These are phyloP conservation scores for Mormyrus proboscirostris DNA, from an alignment of 2,797 vertebrate species.

Conservation along the genomic window DNA sequence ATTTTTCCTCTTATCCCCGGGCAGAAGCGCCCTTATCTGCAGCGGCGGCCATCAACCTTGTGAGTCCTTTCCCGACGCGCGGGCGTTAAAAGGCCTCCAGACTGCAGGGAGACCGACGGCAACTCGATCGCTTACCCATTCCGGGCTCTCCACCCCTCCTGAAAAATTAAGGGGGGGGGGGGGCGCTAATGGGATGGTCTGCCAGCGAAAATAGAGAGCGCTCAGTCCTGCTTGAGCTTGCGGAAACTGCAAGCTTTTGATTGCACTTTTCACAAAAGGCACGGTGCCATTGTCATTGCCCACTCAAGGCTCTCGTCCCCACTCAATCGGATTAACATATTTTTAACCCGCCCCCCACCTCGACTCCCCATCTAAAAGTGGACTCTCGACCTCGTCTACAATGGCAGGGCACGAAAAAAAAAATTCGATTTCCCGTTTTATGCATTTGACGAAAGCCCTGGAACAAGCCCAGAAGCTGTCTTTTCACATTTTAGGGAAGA, in stretches of 20 bases:
- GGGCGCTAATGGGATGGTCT: not conserved
- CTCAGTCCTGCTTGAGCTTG: not conserved
- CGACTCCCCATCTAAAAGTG: not conserved
- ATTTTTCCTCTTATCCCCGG: slow-evolving; percentile 4
- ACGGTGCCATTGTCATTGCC: slow-evolving; percentile 6
- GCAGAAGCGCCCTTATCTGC: slow-evolving; percentile 28
- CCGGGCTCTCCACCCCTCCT: not conserved
- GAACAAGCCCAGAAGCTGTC: not conserved
- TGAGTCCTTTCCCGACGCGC: slow-evolving; percentile 23
- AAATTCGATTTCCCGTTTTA: not conserved
- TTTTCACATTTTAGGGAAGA: not conserved
- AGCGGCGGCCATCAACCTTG: slow-evolving; percentile 33
- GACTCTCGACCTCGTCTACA: not conserved
- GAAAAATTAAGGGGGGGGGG: not conserved
- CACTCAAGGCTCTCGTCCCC: not conserved
- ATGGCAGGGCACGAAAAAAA: not conserved
- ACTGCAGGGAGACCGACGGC: slow-evolving; percentile 28
- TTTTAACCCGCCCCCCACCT: not conserved
- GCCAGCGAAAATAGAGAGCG: not conserved
- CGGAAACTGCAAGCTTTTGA: slow-evolving; percentile 16
- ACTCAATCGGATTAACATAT: slow-evolving; percentile 9
- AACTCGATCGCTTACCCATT: slow-evolving; percentile 3
- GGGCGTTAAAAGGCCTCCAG: slow-evolving; percentile 27
- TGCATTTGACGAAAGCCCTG: not conserved
- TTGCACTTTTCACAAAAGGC: slow-evolving; percentile 16